Evolutionary conservation across 2,888 invertebrate species (phyloP).

Genomic region (Malthinus flaveolus): DNA sequence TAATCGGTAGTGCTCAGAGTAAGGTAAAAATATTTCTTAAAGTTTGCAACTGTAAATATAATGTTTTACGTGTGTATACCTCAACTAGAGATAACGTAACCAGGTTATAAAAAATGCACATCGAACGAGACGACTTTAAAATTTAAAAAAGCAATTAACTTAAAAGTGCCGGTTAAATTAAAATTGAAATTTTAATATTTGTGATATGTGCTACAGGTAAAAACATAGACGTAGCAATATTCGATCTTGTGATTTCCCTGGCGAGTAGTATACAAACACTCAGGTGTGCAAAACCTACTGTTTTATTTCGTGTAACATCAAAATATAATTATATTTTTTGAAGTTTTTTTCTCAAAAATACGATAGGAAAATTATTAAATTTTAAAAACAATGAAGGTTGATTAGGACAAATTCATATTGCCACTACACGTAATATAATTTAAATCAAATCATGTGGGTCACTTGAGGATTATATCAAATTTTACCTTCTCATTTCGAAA

Average conservation of each 20-base stretch:
- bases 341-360: slow-evolving; percentile 13
- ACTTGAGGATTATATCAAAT: no score
- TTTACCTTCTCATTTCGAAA: no score
- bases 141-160: no score
- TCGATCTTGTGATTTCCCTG: slow-evolving; percentile 42
- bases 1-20: no score
- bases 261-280: slow-evolving; percentile 35
- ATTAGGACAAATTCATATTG: no score
- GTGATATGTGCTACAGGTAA: slow-evolving; percentile 1
- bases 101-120: no score
- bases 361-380: slow-evolving; percentile 7
- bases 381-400: background rate
- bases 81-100: no score
- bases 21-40: background rate
- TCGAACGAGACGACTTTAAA: no score
- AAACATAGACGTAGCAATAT: slow-evolving; percentile 20
- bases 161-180: no score
- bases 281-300: slow-evolving; percentile 25
- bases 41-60: background rate
- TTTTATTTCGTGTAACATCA: slow-evolving; percentile 29
- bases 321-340: slow-evolving; percentile 34
- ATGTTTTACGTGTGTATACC: background rate
- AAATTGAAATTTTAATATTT: no score
- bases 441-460: no score
- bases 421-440: no score